Evolutionary conservation across 2,797 vertebrate genomes (phyloP).

Genomic region (Phoeniculus purpureus): DNA sequence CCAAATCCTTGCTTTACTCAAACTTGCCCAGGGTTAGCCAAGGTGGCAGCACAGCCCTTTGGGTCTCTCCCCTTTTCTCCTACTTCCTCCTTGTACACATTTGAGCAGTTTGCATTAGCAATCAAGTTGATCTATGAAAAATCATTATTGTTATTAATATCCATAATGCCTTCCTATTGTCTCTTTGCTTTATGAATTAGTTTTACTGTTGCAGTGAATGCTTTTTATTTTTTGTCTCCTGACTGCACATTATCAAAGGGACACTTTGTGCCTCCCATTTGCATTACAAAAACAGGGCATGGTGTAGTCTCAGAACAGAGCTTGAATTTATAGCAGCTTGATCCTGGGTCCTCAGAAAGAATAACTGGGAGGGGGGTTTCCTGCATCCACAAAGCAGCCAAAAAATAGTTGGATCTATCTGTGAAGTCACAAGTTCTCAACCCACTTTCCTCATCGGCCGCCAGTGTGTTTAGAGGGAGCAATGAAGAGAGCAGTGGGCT

Average conservation of each 20-base stretch:
- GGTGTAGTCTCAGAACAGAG: conserved; percentile 74
- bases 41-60: not conserved
- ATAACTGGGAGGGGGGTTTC: not conserved
- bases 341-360: conserved; percentile 67
- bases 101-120: conserved; percentile 67
- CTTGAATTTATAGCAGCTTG: conserved; percentile 79
- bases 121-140: conserved; percentile 73
- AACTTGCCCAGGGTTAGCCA: conserved; percentile 40
- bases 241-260: conserved; percentile 90
- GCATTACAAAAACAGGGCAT: conserved; percentile 85
- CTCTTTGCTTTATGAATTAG: conserved; percentile 83
- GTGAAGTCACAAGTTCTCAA: conserved; percentile 56
- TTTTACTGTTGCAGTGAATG: conserved; percentile 89
- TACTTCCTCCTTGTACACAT: not conserved
- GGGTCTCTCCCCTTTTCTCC: not conserved
- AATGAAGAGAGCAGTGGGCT: not conserved
- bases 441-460: conserved; percentile 20
- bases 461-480: not conserved
- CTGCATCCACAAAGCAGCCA: conserved; percentile 46
- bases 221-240: conserved; percentile 80
- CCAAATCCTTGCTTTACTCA: conserved; percentile 17
- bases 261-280: conserved; percentile 88
- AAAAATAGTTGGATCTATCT: conserved; percentile 57
- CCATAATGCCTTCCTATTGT: conserved; percentile 77
- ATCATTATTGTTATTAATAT: conserved; percentile 65